A percentile compares a stretch with the other conserved stretches of the same genome.
phyloP scores from a whole-genome alignment of 2,888 invertebrate species.

The Mimachlamys varia region DNA sequence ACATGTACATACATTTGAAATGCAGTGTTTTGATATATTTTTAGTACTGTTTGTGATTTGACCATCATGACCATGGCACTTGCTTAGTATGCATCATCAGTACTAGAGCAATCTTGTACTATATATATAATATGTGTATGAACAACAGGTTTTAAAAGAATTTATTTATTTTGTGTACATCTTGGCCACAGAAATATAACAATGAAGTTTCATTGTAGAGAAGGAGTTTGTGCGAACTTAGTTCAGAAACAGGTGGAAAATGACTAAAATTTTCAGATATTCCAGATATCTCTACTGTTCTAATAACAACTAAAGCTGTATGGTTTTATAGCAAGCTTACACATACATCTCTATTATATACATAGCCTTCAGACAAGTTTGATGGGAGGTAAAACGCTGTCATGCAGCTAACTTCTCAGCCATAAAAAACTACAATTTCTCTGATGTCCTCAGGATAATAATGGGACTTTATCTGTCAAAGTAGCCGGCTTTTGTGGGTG shows the following conservation, averaged over 20 bases:
- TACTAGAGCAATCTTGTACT: too few species aligned
- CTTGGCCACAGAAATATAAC: too few species aligned
- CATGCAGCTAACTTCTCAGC: background rate
- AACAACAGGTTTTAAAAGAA: too few species aligned
- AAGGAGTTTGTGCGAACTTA: too few species aligned
- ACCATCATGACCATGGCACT: too few species aligned
- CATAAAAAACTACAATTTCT: background rate
- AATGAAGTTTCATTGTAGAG: too few species aligned
- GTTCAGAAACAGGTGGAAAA: background rate
- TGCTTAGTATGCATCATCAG: too few species aligned
- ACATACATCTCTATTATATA: background rate
- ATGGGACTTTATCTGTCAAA: background rate
- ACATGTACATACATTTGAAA: too few species aligned
- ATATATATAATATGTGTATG: too few species aligned
- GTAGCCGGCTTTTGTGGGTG: background rate
- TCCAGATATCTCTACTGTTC: background rate
- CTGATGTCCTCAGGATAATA: background rate
- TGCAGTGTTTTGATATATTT: too few species aligned
- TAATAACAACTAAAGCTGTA: background rate
- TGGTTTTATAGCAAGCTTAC: background rate
- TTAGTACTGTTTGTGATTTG: too few species aligned
- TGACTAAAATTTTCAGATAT: background rate
- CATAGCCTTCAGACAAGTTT: background rate
- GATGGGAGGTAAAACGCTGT: conserved; percentile 5
- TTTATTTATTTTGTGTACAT: too few species aligned